Base-by-base conservation (phyloP, 2,113 vertebrate genomes). In the Dolichotis patagonum region DNA sequence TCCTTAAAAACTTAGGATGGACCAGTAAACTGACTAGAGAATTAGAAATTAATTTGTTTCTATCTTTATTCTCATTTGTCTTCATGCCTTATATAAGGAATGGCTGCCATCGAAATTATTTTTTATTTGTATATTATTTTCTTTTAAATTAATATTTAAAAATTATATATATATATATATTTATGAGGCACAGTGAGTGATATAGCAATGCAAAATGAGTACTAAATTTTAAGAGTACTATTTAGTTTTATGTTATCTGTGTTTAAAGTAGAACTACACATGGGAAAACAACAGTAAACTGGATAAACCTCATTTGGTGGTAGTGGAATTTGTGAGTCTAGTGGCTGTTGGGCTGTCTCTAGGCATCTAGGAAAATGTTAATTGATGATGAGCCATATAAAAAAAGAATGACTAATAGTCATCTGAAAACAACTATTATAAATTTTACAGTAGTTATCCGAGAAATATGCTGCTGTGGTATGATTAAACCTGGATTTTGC, bases 361-460 rank as follows among this genome's bases (percentile, higher is more conserved):
- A 73, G 67, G 46, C 52, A 49, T 88, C 96, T 80, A 91, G 24
- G 56, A 83, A 85, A 95, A 87, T 93, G 88, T 75, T 97, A 85
- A 92, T 77, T 96, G 88, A 84, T 92, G 28, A 58, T 35, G 49
- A 96, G 19, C 65, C 19, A 35, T 58, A 81, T 73, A 84, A 85
- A 88, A 52, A 88, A 77, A 77, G 41, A 89, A 90, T 58, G 54
- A 35, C 32, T 83, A 65, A 75, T 73, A 90, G 85, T 91, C 52
- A 87, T 95, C 94, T 88, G 89, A 98, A 87, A 46, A 65, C 87
- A 95, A 90, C 93, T 98, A 19, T 90, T 97, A 87, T 95, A 97
- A 94, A 97, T 96, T 97, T 96, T 95, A 95, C 98, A 80, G 69
- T 96, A 83, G 80, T 98, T 98, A 98, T 96, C 95, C 90, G 97